Evolutionary conservation across 2,113 vertebrate genomes (phyloP).

Genomic region (Polypterus senegalus): DNA sequence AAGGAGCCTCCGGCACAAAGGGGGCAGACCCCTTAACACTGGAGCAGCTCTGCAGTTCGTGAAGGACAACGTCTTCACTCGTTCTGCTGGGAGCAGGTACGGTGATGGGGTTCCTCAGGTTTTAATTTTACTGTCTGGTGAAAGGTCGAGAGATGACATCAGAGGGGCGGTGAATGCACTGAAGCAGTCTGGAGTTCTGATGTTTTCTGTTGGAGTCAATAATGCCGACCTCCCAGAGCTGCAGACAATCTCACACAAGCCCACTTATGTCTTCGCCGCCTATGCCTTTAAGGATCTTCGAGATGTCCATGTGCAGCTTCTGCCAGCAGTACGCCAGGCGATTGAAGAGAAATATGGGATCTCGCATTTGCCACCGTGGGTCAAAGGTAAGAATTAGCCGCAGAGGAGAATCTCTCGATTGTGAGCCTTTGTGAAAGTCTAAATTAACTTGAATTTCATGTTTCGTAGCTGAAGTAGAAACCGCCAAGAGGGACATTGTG

Average conservation of each 20-base stretch:
- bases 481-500: constrained; percentile 54
- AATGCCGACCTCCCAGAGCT: not conserved
- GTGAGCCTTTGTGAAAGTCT: too few relatives aligned
- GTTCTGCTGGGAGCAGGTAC: constrained; percentile 9
- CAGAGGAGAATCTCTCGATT: too few relatives aligned
- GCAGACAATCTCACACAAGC: constrained; percentile 4
- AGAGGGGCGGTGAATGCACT: constrained; percentile 1
- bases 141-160: constrained; percentile 15
- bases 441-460: not conserved
- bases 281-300: not conserved
- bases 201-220: constrained; percentile 3
- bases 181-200: constrained; percentile 4
- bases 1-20: constrained; percentile 32
- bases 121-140: constrained; percentile 10
- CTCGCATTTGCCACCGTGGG: too few relatives aligned
- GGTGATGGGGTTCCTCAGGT: constrained; percentile 10
- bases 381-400: too few relatives aligned
- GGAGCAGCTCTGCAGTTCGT: constrained; percentile 12
- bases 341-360: not conserved
- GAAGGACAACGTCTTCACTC: constrained; percentile 5
- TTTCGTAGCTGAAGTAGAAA: constrained; percentile 24
- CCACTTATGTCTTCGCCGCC: constrained; percentile 3
- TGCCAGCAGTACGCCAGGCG: not conserved
- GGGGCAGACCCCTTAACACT: constrained; percentile 27
- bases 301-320: not conserved